phyloP scores from a whole-genome alignment of 2,797 vertebrate genomes.

The Sternotherus odoratus region DNA sequence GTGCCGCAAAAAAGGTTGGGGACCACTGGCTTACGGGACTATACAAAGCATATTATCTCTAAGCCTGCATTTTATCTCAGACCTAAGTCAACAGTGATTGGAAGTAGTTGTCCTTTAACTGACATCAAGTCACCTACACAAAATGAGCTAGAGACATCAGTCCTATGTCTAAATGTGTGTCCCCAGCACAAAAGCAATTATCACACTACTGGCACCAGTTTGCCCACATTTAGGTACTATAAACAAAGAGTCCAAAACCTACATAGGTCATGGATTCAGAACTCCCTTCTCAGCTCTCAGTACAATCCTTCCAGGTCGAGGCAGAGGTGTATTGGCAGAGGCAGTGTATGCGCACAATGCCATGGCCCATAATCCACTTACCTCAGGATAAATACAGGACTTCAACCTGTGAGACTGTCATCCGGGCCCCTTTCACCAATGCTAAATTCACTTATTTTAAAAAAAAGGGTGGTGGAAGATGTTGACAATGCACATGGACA shows the following conservation, averaged over 20 bases:
- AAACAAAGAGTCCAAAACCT: not conserved
- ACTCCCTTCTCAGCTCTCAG: not conserved
- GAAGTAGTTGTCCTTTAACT: slow-evolving; percentile 12
- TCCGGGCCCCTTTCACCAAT: not conserved
- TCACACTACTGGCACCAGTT: not conserved
- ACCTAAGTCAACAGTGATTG: slow-evolving; percentile 20
- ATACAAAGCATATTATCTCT: slow-evolving; percentile 4
- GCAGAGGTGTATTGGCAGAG: not conserved
- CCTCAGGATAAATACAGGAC: not conserved
- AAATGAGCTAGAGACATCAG: slow-evolving; percentile 56
- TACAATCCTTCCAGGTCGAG: not conserved
- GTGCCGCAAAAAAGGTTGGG: too few relatives aligned
- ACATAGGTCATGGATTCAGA: not conserved
- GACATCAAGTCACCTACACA: not conserved
- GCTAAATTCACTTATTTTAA: not conserved
- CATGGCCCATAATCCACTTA: not conserved
- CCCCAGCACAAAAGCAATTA: slow-evolving; percentile 35
- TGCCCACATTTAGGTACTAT: not conserved
- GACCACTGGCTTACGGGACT: too few relatives aligned
- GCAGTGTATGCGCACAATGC: fast-evolving
- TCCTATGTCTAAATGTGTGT: not conserved
- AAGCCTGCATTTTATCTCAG: slow-evolving; percentile 5
- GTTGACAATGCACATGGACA: not conserved
- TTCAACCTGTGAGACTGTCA: not conserved
- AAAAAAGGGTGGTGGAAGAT: not conserved